Base-by-base conservation (phyloP, 2,113 vertebrate species). In the Sterrhoptilus dennistouni region DNA sequence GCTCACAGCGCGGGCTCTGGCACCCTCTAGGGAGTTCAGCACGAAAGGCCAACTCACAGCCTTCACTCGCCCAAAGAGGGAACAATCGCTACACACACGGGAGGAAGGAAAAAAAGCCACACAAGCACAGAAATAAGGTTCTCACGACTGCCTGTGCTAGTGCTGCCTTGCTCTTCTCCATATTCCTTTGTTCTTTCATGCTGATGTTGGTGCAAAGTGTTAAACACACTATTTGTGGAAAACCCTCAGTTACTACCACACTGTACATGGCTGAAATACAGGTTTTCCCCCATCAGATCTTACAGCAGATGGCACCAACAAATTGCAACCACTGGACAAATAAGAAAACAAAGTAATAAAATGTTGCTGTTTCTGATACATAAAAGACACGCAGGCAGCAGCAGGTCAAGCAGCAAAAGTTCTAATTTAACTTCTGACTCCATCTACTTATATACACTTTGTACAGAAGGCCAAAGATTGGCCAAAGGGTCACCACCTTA, bases 21-120 rank as follows among this genome's bases (percentile, higher is more conserved):
- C 93, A 97, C 98, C 98, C 98, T 98, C 98, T 98, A 98, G 98
- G 92, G 98, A 97, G 75, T 75, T 89, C 52, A 1, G 52, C 56
- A 66, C 3, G 96, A 89, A 98, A 92, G 89, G 63, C 61, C 90
- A 69, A 88, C 12, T 5, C 44, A 38, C 35, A 59, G 2, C 53
- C 44, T 42, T 11, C 0, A 57, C 42, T 47, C 33, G 52, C 82
- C 29, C 12, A 8, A 36, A 61, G 47, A 0, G 1, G 31, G 31
- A 82, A 89, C 28, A 5, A 24, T 0, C 4, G 5, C 4, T 12
- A 8, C 1, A 0, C 40, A 16, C 8, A 5, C 0, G 15, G 31
- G 2, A 14, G 12, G 13, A 7, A 22, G 36, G 63, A 1, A 21
- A 14, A 14, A 11, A 23, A 14, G 6, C 9, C n/a, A 27, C 27